Percentiles rank a stretch among this genome's conserved stretches.
Evolutionary conservation across 1,140 invertebrate genomes (phyloP).

Genomic region (Drosophila novamexicana): DNA sequence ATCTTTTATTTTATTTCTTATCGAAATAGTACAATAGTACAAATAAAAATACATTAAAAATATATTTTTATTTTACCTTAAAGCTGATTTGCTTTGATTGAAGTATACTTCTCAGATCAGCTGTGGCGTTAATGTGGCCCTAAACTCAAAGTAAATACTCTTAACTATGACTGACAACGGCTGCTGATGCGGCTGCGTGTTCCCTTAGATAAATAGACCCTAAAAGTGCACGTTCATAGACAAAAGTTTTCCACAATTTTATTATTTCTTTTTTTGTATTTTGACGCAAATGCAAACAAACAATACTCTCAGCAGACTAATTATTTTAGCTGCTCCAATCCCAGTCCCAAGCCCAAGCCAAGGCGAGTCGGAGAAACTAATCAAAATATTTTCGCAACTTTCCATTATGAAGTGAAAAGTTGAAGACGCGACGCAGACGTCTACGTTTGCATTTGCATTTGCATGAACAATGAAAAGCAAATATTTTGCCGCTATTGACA

Average conservation of each 20-base stretch:
- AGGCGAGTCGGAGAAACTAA: conserved; percentile 62
- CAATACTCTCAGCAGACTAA: conserved; percentile 79
- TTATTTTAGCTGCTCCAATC: conserved; percentile 67
- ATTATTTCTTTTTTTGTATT: conserved; percentile 10
- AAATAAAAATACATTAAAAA: too few species aligned
- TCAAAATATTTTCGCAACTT: conserved; percentile 82
- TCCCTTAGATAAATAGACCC: conserved; percentile 52
- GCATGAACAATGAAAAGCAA: conserved; percentile 81
- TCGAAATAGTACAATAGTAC: too few species aligned
- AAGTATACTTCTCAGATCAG: neutral
- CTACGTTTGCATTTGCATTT: conserved; percentile 71
- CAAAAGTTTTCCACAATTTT: conserved; percentile 47
- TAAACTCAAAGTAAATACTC: conserved; percentile 5
- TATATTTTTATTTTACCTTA: neutral
- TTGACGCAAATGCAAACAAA: conserved; percentile 74
- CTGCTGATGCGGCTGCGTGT: neutral
- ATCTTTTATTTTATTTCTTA: too few species aligned
- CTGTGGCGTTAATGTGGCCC: neutral
- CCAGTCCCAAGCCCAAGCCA: conserved; percentile 21
- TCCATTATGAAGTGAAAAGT: conserved; percentile 82
- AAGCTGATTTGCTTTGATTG: neutral
- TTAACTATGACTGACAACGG: conserved; percentile 2
- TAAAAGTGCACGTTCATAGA: conserved; percentile 67
- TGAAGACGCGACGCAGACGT: conserved; percentile 58
- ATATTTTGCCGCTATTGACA: conserved; percentile 81